phyloP scores from a whole-genome alignment of 1,140 invertebrate species.

The Drosophila leontia region DNA sequence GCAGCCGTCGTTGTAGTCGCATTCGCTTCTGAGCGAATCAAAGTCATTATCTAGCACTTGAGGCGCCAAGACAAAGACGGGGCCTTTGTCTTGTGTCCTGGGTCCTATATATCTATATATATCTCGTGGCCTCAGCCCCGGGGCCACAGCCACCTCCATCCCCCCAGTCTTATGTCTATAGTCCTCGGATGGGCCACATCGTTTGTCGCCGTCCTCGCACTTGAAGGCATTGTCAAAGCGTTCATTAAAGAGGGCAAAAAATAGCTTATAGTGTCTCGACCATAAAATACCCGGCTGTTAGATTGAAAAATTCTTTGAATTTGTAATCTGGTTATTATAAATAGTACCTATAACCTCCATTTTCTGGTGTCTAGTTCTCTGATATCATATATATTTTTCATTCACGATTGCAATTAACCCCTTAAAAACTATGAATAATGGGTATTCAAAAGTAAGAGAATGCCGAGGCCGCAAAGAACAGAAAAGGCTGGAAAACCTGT shows the following conservation, averaged over 20 bases:
- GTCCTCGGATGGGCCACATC: constrained; percentile 37
- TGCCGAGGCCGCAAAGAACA: constrained; percentile 1
- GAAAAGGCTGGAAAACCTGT: neutral
- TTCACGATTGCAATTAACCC: neutral
- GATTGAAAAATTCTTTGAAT: neutral
- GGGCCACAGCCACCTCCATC: constrained; percentile 27
- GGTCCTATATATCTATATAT: constrained; percentile 5
- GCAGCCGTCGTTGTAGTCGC: constrained; percentile 20
- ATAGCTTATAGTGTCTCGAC: neutral
- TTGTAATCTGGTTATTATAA: neutral
- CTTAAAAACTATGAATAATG: neutral
- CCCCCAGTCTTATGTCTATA: neutral
- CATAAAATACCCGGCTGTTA: neutral
- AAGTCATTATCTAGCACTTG: constrained; percentile 75
- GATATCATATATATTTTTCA: neutral
- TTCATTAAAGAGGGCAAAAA: constrained; percentile 65
- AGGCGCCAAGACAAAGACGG: constrained; percentile 54
- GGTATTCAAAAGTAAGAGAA: constrained; percentile 4
- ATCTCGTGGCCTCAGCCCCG: constrained; percentile 34
- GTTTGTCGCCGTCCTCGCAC: constrained; percentile 62
- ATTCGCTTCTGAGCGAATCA: constrained; percentile 67
- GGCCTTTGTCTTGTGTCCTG: constrained; percentile 9
- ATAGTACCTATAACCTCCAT: neutral
- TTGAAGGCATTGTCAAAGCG: constrained; percentile 77
- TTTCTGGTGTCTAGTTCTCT: neutral